Percentiles rank a stretch among this genome's conserved stretches.
Conservation (phyloP, 2,888 invertebrate species). For the Limulus polyphemus region DNA sequence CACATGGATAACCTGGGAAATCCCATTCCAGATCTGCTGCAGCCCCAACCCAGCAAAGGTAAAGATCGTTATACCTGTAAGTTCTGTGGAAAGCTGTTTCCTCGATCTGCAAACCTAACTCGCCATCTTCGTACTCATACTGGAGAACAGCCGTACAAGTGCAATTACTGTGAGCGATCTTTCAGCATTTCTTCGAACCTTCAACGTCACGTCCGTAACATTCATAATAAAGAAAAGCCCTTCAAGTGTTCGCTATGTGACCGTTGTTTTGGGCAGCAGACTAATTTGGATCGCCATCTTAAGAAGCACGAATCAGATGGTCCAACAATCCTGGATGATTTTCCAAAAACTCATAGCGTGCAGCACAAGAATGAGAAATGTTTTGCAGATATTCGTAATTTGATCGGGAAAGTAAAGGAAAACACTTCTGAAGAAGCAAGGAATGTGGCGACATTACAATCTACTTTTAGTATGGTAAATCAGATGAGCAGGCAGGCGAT, state of each 20-base stretch:
- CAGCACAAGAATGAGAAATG: constrained; percentile 37
- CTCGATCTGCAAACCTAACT: constrained; percentile 91
- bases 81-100: constrained; percentile 94
- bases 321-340: constrained; percentile 47
- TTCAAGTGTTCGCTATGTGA: constrained; percentile 92
- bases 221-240: constrained; percentile 94
- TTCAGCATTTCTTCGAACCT: constrained; percentile 97
- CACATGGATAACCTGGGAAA: constrained; percentile 24
- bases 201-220: constrained; percentile 92
- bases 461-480: too few relatives aligned
- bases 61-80: constrained; percentile 93
- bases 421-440: background rate
- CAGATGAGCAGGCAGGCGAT: too few relatives aligned
- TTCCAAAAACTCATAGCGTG: constrained; percentile 4
- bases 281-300: constrained; percentile 92
- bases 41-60: constrained; percentile 43
- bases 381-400: constrained; percentile 83
- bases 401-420: constrained; percentile 76
- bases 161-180: constrained; percentile 92
- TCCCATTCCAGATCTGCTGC: constrained; percentile 24
- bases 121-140: constrained; percentile 94
- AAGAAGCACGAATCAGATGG: constrained; percentile 90
- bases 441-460: too few relatives aligned
- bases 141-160: constrained; percentile 95
- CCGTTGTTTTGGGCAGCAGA: constrained; percentile 95